These are phyloP conservation scores for Metridium senile DNA, from an alignment of 92 coral and sea anemone species.

Conservation along the genomic window DNA sequence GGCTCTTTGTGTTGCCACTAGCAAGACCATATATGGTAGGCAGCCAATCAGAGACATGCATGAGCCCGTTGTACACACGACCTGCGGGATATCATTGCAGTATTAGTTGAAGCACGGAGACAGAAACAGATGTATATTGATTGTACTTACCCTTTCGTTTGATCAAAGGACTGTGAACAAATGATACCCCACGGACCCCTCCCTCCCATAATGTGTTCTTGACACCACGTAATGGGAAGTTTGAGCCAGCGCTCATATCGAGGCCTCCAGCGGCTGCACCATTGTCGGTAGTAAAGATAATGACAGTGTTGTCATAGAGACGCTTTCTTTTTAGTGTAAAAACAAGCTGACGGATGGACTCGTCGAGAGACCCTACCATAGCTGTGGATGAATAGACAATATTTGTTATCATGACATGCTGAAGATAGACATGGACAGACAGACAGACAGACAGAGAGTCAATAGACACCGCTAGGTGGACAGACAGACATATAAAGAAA, in stretches of 20 bases:
- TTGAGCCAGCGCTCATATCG: constrained; percentile 98
- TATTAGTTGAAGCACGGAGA: background rate
- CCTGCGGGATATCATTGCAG: constrained; percentile 50
- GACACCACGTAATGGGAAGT: constrained; percentile 93
- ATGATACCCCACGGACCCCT: constrained; percentile 97
- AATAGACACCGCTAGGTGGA: too few species aligned
- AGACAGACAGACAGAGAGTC: too few species aligned
- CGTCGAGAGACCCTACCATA: constrained; percentile 94
- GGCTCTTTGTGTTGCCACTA: constrained; percentile 68
- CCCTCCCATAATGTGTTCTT: constrained; percentile 99
- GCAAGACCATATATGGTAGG: constrained; percentile 90
- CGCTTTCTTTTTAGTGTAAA: constrained; percentile 82
- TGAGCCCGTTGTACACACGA: constrained; percentile 86
- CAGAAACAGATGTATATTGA: too few species aligned
- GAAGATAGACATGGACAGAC: too few species aligned
- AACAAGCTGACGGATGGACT: constrained; percentile 85
- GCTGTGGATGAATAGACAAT: constrained; percentile 42
- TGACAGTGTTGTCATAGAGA: constrained; percentile 81
- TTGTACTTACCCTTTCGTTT: constrained; percentile 70
- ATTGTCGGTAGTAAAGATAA: constrained; percentile 97
- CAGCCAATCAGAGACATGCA: constrained; percentile 96
- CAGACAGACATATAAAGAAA: too few species aligned
- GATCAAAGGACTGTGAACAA: constrained; percentile 94
- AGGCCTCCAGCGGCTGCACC: constrained; percentile 99
- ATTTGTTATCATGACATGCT: background rate